Base-by-base conservation (phyloP, 1,140 invertebrate genomes). In the Tetramorium alpestre region DNA sequence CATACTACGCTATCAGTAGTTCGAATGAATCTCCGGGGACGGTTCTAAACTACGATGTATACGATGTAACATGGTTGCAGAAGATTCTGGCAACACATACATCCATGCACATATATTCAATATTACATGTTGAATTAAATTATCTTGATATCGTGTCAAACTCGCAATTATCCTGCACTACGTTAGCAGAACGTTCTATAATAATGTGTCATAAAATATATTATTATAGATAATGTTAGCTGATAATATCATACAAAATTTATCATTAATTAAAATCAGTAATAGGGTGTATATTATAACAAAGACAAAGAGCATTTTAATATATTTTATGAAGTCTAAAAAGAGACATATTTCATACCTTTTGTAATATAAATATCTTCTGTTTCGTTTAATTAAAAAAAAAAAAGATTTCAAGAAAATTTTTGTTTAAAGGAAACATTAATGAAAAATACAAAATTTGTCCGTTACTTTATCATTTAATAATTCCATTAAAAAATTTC, bases 1-100 rank as follows among this genome's bases (percentile, higher is more conserved):
- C 54, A 69, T 88, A 81, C 5, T 25, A 38, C 22, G 54, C 75
- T 73, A 87, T 90, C 86, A 51, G 69, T 85, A 75, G 89, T 90
- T 85, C 41, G 67, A 81, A 54, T 47, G 62, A 58, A 80, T 89
- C 88, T 89, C 70, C 18, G 11, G 75, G 60, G 86, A 76, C 60
- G 60, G 38, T 58, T 70, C 28, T 47, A 54, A 75, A 56, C 41
- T 47, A 22, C 7, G 41, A 38, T 47, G 56, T 75, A 47, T 47
- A 84, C n/a, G 5, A 84, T 75, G 41, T 75, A 81, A 28, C 58
- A 73, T 10, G 41, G 5, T n/a, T 51, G 47, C 18, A 22, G 41
- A 62, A 75, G 80, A 84, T 49, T n/a, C 54, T 70, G 16, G n/a
- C 8, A 65, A 3, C 3, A 22, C 18, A 3, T 33, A 41, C 56